A percentile compares a stretch with the other conserved stretches of the same genome.
These are phyloP conservation scores for Melolontha melolontha DNA, from an alignment of 2,888 invertebrate genomes.

Conservation along the genomic window DNA sequence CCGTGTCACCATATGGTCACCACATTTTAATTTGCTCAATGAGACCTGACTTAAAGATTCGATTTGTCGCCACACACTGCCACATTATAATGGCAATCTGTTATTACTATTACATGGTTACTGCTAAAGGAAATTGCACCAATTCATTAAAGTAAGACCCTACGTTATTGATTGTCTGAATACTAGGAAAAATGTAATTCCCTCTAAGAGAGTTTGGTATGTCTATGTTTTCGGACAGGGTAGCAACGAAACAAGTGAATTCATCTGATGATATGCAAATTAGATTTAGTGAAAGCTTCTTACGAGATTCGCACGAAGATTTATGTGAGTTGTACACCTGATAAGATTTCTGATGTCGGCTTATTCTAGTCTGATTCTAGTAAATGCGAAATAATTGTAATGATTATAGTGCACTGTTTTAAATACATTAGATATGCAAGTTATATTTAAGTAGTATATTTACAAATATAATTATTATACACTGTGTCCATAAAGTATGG, in stretches of 20 bases:
- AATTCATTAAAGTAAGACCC: conserved; percentile 15
- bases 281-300: conserved; percentile 56
- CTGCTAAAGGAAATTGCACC: conserved; percentile 19
- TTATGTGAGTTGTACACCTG: conserved; percentile 59
- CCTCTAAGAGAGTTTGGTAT: conserved; percentile 6
- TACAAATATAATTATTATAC: too few relatives aligned
- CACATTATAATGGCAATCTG: conserved; percentile 55
- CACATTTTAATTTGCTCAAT: conserved; percentile 59
- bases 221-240: conserved; percentile 27
- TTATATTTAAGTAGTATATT: too few relatives aligned
- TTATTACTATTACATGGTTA: conserved; percentile 52
- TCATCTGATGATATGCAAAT: conserved; percentile 61
- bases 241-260: conserved; percentile 49
- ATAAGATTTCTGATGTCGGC: conserved; percentile 50
- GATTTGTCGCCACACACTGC: conserved; percentile 62
- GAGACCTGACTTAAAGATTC: conserved; percentile 59
- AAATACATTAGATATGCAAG: too few relatives aligned
- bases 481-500: too few relatives aligned
- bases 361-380: too few relatives aligned
- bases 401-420: too few relatives aligned
- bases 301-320: conserved; percentile 62
- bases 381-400: too few relatives aligned
- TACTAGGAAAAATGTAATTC: conserved; percentile 8
- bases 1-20: conserved; percentile 60
- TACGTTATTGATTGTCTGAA: conserved; percentile 19